Evolutionary conservation across 2,888 invertebrate genomes (phyloP), one percentile per base, ranked within the genome.

Genomic region (Caenorhabditis sp.): DNA sequence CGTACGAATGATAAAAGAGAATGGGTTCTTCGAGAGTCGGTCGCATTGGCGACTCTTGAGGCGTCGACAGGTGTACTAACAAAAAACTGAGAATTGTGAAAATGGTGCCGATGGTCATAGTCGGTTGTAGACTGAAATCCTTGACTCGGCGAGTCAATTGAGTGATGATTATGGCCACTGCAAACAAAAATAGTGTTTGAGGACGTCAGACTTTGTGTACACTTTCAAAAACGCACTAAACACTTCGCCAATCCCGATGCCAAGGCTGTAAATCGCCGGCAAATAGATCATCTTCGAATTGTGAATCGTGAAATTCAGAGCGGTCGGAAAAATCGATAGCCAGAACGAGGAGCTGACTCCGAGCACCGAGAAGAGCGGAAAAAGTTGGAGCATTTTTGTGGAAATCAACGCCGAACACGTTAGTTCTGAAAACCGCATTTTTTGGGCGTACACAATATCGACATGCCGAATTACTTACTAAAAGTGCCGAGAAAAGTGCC

Each of bases 291-390:
- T 13, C 5, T 41, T 6, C 2, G 78, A 39, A 20, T 81, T 81
- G n/a, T 58, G 58, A 2, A 48, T 62, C 2, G 70, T 81, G 65
- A 83, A 83, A 37, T 70, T 79, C 37, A 83, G 66, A 0, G 81
- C 73, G 3, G 83, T 83, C 6, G 83, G 80, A 37, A 78, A 79
- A 32, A 83, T 72, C 0, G 81, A 70, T 11, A 83, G 37, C 81
- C 81, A 81, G 43, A 81, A 81, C 7, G 76, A 72, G 5, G 78
- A 73, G 8, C 66, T 73, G 8, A 78, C 48, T 1, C 81, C 81
- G 4, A 78, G 43, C 9, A 78, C 56, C n/a, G 66, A 24, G 37
- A 81, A 81, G 13, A 72, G 45, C 2, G 78, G 71, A 3, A 77
- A 39, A 2, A 83, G 70, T 17, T 65, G 70, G 17, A 83, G 43